Evolutionary conservation across 2,888 invertebrate species (phyloP).

Genomic region (Taphrorychus bicolor): DNA sequence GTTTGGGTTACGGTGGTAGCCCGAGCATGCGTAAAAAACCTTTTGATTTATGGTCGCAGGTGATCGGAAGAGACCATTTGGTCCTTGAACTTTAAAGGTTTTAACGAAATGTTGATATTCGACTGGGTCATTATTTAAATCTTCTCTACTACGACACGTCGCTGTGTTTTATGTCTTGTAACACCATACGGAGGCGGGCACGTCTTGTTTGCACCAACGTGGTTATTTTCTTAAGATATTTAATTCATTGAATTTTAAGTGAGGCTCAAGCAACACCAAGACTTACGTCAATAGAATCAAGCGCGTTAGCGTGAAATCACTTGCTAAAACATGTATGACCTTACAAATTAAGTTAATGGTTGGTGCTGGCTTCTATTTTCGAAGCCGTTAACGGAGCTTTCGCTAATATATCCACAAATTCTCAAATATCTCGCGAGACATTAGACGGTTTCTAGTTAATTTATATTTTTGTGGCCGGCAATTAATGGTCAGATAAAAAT

Average conservation of each 20-base stretch:
- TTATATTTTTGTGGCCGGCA: constrained; percentile 21
- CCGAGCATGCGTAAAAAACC: constrained; percentile 21
- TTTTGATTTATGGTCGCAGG: constrained; percentile 38
- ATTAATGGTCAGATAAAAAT: constrained; percentile 30
- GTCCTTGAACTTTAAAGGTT: constrained; percentile 34
- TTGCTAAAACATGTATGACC: no score
- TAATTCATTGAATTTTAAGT: no score
- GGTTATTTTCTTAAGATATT: no score
- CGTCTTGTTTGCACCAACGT: constrained; percentile 19
- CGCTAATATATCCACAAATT: constrained; percentile 28
- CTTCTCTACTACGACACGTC: constrained; percentile 32
- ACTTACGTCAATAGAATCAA: no score
- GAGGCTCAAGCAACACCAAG: no score
- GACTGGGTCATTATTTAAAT: constrained; percentile 49
- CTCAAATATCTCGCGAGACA: constrained; percentile 19
- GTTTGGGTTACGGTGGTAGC: constrained; percentile 27
- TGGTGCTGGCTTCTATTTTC: constrained; percentile 16
- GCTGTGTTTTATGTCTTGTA: constrained; percentile 27
- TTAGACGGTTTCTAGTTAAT: constrained; percentile 24
- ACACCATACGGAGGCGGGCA: constrained; percentile 11
- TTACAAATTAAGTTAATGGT: no score
- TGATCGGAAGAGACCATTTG: constrained; percentile 10
- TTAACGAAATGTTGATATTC: constrained; percentile 47
- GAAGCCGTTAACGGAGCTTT: constrained; percentile 24
- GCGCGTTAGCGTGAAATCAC: no score